phyloP scores from a whole-genome alignment of 2,113 vertebrate genomes.

The Cyanoderma ruficeps region DNA sequence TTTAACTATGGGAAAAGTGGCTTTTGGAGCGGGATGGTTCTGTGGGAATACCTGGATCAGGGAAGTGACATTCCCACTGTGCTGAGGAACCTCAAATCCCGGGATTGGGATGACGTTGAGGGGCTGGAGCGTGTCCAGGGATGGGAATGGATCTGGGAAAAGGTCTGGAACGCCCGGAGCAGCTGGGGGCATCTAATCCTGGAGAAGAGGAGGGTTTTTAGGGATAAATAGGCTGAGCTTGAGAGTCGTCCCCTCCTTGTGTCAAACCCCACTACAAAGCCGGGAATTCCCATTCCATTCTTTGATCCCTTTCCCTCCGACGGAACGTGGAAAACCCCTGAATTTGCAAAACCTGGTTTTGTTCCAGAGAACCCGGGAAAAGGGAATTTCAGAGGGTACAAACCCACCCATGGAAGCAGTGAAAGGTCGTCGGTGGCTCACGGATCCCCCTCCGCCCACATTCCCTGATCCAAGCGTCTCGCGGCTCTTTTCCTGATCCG shows the following conservation, averaged over 20 bases:
- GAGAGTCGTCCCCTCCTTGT: not conserved
- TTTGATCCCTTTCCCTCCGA: not conserved
- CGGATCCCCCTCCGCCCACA: not conserved
- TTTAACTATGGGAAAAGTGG: not conserved
- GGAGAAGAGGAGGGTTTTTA: not conserved
- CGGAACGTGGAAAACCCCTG: accelerated
- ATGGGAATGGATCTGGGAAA: not conserved
- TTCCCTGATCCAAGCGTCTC: accelerated
- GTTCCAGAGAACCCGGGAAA: not conserved
- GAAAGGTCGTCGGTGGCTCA: not conserved
- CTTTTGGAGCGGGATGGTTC: not conserved
- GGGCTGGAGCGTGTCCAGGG: not conserved
- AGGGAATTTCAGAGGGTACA: not conserved
- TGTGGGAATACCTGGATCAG: not conserved
- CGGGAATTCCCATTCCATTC: not conserved
- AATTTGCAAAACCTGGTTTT: not conserved
- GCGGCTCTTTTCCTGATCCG: accelerated
- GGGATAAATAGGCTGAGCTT: not conserved
- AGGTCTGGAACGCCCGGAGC: not conserved
- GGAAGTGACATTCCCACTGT: not conserved
- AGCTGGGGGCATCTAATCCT: not conserved
- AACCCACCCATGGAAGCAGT: not conserved
- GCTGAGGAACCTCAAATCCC: not conserved
- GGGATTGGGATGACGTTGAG: not conserved
- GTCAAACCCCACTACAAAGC: not conserved